phyloP scores from a whole-genome alignment of 2,888 invertebrate species.

The Subacronicta megacephala region DNA sequence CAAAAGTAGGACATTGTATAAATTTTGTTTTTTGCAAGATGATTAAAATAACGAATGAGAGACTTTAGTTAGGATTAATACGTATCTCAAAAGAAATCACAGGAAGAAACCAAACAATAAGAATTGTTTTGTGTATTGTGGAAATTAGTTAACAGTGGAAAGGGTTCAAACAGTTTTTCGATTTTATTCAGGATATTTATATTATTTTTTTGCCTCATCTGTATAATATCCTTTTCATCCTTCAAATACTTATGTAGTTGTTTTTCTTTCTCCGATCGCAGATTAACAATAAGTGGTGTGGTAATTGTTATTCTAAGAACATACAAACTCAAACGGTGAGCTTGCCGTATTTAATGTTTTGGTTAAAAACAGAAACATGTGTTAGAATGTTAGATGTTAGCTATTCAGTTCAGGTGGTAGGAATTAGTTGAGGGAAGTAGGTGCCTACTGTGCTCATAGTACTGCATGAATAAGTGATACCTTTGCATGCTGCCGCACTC shows the following conservation, averaged over 20 bases:
- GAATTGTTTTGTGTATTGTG: too few relatives aligned
- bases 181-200: too few relatives aligned
- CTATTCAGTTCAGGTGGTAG: slow-evolving; percentile 37
- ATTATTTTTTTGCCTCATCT: too few relatives aligned
- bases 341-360: slow-evolving; percentile 30
- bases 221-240: too few relatives aligned
- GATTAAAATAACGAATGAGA: slow-evolving; percentile 5
- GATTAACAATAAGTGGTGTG: background rate
- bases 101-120: too few relatives aligned
- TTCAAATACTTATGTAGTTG: too few relatives aligned
- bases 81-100: too few relatives aligned
- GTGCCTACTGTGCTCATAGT: slow-evolving; percentile 24
- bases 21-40: slow-evolving; percentile 20
- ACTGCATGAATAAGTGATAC: slow-evolving; percentile 38
- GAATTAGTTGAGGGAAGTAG: slow-evolving; percentile 45
- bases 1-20: slow-evolving; percentile 18
- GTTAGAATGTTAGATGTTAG: slow-evolving; percentile 26
- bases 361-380: slow-evolving; percentile 17
- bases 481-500: slow-evolving; percentile 19
- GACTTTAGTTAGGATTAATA: background rate
- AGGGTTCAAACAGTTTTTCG: too few relatives aligned
- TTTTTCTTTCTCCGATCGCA: too few relatives aligned
- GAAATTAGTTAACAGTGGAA: too few relatives aligned
- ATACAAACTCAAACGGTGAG: slow-evolving; percentile 5
- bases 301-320: slow-evolving; percentile 17